Evolutionary conservation across 2,888 invertebrate genomes (phyloP), one percentile per base, ranked within the genome.

Genomic region (Nemurella pictetii): DNA sequence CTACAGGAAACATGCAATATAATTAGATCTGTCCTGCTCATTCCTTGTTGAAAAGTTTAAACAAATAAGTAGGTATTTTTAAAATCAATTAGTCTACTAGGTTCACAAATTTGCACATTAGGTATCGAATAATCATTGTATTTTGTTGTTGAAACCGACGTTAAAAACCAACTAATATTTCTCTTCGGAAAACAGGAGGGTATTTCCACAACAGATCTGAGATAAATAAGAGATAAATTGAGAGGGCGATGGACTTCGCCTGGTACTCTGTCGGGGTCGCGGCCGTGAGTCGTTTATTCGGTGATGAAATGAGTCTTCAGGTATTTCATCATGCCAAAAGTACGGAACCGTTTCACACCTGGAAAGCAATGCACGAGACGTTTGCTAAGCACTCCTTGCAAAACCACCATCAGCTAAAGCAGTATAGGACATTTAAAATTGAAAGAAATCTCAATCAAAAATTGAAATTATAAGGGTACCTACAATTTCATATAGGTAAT

Each of bases 321-420:
- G 91, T 97, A 96, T 90, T 98, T 98, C 95, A 98, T 96, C 98
- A 98, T 98, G 87, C 97, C 98, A 89, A 98, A 98, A 84, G 97
- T 97, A 88, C 96, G 95, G 93, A 99, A 97, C 88, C 97, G 94
- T 90, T 97, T 97, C 0, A 95, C 95, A 73, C 92, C 92, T 92
- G 88, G 0, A 89, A 88, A n/a, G n/a, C n/a, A n/a, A n/a, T n/a
- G n/a, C n/a, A n/a, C n/a, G n/a, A n/a, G n/a, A n/a, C n/a, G n/a
- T n/a, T n/a, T n/a, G n/a, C n/a, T n/a, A n/a, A n/a, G n/a, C n/a
- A n/a, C n/a, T n/a, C n/a, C n/a, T n/a, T n/a, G n/a, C n/a, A n/a
- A n/a, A n/a, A n/a, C n/a, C n/a, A n/a, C n/a, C n/a, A n/a, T n/a
- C n/a, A n/a, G n/a, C n/a, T n/a, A n/a, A n/a, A n/a, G n/a, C n/a